These are phyloP conservation scores for Anguilla megastoma DNA, from an alignment of 2,797 vertebrate species.

Conservation along the genomic window DNA sequence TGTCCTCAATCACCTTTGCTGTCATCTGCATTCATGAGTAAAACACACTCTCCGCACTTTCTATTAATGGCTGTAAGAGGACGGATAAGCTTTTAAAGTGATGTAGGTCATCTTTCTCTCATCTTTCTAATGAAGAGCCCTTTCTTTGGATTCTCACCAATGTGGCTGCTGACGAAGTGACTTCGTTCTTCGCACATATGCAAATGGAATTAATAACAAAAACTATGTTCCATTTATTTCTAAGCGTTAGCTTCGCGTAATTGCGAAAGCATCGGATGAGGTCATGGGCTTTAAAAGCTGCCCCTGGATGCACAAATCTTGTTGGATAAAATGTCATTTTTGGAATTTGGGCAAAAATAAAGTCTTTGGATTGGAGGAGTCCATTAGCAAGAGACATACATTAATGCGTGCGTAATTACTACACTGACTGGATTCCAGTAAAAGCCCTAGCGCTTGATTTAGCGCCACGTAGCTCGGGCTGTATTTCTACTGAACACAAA, in stretches of 20 bases:
- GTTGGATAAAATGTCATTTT: constrained; percentile 47
- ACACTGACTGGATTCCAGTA: constrained; percentile 55
- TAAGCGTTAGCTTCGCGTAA: constrained; percentile 47
- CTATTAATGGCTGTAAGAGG: too few species aligned
- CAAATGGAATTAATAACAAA: background rate
- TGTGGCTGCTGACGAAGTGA: constrained; percentile 42
- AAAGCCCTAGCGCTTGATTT: constrained; percentile 63
- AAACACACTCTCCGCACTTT: background rate
- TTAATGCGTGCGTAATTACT: constrained; percentile 73
- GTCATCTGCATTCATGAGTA: background rate
- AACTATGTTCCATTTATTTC: constrained; percentile 8
- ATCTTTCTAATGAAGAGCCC: constrained; percentile 14
- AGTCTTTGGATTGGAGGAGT: constrained; percentile 57
- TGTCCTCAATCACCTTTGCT: background rate
- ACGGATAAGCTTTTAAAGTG: constrained; percentile 12
- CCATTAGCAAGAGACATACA: constrained; percentile 59
- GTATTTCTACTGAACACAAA: constrained; percentile 45
- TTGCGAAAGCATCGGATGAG: constrained; percentile 54
- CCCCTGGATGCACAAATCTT: constrained; percentile 43
- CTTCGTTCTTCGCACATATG: constrained; percentile 30
- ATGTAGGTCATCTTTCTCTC: background rate
- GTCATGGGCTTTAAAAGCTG: constrained; percentile 39
- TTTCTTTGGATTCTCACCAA: constrained; percentile 28
- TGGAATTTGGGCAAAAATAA: constrained; percentile 58
- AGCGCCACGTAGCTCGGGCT: constrained; percentile 51